A percentile compares a stretch with the other conserved stretches of the same genome.
Evolutionary conservation across 1,140 invertebrate species (phyloP).

Genomic region (Drosophila lini): DNA sequence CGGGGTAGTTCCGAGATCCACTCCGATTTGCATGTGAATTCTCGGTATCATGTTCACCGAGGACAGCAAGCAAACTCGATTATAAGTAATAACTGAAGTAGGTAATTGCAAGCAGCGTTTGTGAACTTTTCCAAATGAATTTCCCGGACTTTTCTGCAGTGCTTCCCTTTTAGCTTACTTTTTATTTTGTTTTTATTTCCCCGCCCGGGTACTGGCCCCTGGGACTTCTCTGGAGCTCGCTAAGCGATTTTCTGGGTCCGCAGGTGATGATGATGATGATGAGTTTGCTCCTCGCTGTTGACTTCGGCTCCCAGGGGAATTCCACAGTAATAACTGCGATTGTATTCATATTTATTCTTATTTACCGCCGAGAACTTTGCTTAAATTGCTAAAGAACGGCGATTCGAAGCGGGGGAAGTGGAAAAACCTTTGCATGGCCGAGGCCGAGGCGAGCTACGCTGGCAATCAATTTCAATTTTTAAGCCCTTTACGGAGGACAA

Average conservation of each 20-base stretch:
- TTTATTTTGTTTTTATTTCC: conserved; percentile 50
- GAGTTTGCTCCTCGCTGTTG: conserved; percentile 53
- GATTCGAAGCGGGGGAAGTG: not conserved
- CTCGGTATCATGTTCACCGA: conserved; percentile 8
- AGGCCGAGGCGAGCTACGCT: conserved; percentile 41
- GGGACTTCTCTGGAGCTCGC: conserved; percentile 66
- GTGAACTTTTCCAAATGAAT: conserved; percentile 77
- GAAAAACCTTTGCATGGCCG: conserved; percentile 64
- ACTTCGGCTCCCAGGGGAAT: conserved; percentile 63
- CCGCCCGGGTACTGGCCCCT: conserved; percentile 50
- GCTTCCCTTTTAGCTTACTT: conserved; percentile 22
- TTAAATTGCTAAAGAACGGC: conserved; percentile 52
- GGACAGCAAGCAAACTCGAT: conserved; percentile 33
- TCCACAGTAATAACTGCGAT: conserved; percentile 73
- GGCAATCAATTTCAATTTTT: conserved; percentile 81
- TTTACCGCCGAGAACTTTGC: conserved; percentile 59
- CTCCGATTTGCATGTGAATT: conserved; percentile 63
- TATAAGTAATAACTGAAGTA: conserved; percentile 55
- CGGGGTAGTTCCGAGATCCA: conserved; percentile 15
- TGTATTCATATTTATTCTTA: conserved; percentile 76
- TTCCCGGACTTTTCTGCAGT: conserved; percentile 47
- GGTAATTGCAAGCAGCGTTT: conserved; percentile 62
- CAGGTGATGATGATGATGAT: conserved; percentile 62
- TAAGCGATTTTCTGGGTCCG: conserved; percentile 53
- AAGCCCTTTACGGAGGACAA: conserved; percentile 77